Evolutionary conservation across 2,888 invertebrate genomes (phyloP), one percentile per base, ranked within the genome.

Genomic region (Enoplolaimus lenunculus): DNA sequence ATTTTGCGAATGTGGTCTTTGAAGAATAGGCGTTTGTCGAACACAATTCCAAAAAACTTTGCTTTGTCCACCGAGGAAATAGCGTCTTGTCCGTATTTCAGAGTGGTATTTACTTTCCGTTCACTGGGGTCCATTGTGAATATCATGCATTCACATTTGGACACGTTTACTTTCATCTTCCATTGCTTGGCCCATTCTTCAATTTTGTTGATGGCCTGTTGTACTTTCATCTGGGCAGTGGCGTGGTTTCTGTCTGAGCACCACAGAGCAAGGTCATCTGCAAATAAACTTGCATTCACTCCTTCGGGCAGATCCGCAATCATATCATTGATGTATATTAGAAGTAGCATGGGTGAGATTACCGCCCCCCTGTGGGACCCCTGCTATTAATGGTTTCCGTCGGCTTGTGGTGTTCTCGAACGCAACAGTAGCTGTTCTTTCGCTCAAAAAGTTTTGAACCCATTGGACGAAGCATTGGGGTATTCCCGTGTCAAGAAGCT

Each of bases 291-390:
- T 13, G 64, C 64, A 62, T 62, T 31, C 16, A 62, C 33, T 13
- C 7, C 7, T 13, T 16, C 30, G 7, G 64, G 64, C 7, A 62
- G n/a, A 28, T n/a, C 33, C 28, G 7, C n/a, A 62, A 28, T 34
- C 2, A 66, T 66, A 34, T 66, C 67, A 34, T 66, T 31, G 7
- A 66, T 66, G n/a, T 34, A 66, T 13, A 62, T 62, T 29, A 62
- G 29, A n/a, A 13, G 28, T 29, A 62, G 29, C 28, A 31, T 3
- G 7, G 62, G 31, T 13, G 62, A 26, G 7, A 62, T 29, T 7
- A 31, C 28, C 16, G 29, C 62, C n/a, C 7, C 62, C 62, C 31
- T 62, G 62, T 26, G 62, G 62, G n/a, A 62, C 62, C 7, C 62
- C 62, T 13, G 62, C 62, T 7, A 29, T 3, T 26, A 62, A 62